Evolutionary conservation across 2,113 vertebrate species (phyloP).

Genomic region (Mus spicilegus): DNA sequence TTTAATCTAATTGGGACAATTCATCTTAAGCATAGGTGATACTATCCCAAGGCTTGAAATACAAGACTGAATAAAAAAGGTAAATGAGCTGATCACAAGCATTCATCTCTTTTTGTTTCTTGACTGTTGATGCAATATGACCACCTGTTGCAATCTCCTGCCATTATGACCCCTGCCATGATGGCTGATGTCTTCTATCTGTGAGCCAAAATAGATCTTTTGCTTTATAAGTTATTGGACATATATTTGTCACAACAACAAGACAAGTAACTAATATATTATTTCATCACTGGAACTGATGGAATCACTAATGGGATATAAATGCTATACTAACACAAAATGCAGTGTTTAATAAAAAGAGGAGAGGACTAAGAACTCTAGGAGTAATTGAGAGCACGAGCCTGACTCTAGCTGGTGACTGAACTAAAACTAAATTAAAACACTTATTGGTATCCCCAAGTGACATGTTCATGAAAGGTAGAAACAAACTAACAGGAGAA

Average conservation of each 20-base stretch:
- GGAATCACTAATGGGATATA: not conserved
- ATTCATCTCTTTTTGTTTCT: not conserved
- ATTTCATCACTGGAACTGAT: not conserved
- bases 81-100: not conserved
- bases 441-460: not conserved
- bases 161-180: not conserved
- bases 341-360: not conserved
- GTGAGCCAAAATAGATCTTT: not conserved
- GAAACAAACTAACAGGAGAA: not conserved
- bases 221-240: not conserved
- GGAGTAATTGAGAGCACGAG: not conserved
- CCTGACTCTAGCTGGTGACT: not conserved
- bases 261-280: not conserved
- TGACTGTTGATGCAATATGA: too few relatives aligned
- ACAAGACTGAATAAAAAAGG: not conserved
- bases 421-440: not conserved
- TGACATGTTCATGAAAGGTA: not conserved
- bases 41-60: not conserved
- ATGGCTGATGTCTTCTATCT: not conserved
- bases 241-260: not conserved
- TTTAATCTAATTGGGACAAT: not conserved
- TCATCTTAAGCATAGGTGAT: not conserved
- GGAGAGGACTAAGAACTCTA: not conserved
- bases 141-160: not conserved
- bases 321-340: not conserved